These are phyloP conservation scores for Tillus elongatus DNA, from an alignment of 2,888 invertebrate species.

Conservation along the genomic window DNA sequence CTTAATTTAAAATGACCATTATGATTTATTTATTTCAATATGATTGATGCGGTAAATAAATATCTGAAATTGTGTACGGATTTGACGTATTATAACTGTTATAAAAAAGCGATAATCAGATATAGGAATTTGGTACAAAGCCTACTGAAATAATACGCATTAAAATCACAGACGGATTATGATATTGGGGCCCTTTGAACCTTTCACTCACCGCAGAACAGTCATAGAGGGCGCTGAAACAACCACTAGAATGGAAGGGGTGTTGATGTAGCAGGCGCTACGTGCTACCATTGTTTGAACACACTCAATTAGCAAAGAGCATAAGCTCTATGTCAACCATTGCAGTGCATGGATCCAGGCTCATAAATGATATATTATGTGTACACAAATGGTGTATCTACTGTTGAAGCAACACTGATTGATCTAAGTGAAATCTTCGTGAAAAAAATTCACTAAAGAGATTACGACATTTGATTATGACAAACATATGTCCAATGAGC, in stretches of 20 bases:
- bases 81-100: constrained; percentile 3
- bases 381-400: no score
- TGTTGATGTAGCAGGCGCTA: no score
- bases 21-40: no score
- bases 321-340: constrained; percentile 18
- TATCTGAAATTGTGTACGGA: background rate
- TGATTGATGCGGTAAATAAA: no score
- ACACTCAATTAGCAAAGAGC: constrained; percentile 40
- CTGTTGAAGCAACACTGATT: no score
- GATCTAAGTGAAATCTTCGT: no score
- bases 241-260: constrained; percentile 34
- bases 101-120: constrained; percentile 37
- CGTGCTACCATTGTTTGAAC: constrained; percentile 38
- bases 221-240: constrained; percentile 31
- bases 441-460: no score
- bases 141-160: constrained; percentile 41
- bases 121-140: constrained; percentile 32
- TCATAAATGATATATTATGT: no score
- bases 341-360: no score
- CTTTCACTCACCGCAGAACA: constrained; percentile 35
- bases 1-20: no score
- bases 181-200: constrained; percentile 38
- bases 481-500: no score
- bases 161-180: constrained; percentile 40
- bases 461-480: no score